Evolutionary conservation across 2,888 invertebrate genomes (phyloP).

Genomic region (Saturnia pavonia): DNA sequence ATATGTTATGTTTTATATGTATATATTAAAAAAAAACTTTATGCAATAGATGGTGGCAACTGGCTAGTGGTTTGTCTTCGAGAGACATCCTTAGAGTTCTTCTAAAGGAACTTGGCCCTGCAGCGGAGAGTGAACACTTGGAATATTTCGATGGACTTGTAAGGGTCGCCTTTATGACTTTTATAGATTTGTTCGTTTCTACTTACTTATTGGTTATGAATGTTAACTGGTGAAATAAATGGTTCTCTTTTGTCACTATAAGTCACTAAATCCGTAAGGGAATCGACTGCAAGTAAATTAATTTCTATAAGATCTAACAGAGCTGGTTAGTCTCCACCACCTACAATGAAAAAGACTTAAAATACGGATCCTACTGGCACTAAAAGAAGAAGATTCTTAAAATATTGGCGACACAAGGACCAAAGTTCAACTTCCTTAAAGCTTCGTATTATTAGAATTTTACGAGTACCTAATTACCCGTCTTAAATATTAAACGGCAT

Average conservation of each 20-base stretch:
- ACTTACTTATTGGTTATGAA: neutral
- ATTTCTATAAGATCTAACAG: too few species aligned
- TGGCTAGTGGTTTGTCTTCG: conserved; percentile 66
- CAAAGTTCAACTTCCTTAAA: neutral
- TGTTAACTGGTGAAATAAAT: too few species aligned
- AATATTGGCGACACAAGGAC: neutral
- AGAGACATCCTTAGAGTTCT: conserved; percentile 67
- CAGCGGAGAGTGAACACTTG: conserved; percentile 69
- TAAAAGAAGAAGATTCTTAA: neutral
- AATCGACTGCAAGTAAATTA: too few species aligned
- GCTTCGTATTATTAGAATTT: too few species aligned
- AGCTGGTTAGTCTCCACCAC: too few species aligned
- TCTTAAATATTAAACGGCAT: neutral
- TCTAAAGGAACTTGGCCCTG: conserved; percentile 73
- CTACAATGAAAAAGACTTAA: neutral
- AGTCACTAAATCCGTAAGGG: too few species aligned
- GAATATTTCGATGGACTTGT: conserved; percentile 77
- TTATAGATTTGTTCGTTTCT: neutral
- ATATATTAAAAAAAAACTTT: too few species aligned
- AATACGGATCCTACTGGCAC: neutral
- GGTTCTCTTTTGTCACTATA: too few species aligned
- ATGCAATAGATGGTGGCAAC: conserved; percentile 64
- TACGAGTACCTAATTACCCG: neutral
- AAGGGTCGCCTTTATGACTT: conserved; percentile 24
- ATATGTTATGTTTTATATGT: too few species aligned